phyloP scores from a whole-genome alignment of 2,797 vertebrate species.

The Hypotaenidia philippensis region DNA sequence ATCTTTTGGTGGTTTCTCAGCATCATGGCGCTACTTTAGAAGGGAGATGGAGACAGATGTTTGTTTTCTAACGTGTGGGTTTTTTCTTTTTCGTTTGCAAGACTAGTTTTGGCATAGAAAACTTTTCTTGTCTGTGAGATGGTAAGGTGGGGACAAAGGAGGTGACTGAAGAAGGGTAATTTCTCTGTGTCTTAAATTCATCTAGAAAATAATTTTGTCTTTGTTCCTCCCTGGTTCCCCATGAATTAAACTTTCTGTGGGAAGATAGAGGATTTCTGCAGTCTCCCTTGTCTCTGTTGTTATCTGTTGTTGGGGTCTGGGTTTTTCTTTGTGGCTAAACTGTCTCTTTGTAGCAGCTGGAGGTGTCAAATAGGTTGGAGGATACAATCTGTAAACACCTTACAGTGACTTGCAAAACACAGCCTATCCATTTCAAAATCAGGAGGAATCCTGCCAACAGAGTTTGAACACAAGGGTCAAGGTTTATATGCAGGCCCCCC shows the following conservation, averaged over 20 bases:
- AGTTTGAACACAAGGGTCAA: neutral
- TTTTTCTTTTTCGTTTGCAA: neutral
- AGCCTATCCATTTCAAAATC: neutral
- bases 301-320: neutral
- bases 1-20: conserved; percentile 6
- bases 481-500: rapidly evolving
- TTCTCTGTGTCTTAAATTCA: neutral
- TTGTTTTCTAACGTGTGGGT: neutral
- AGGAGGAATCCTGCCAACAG: neutral
- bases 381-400: neutral
- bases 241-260: neutral
- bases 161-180: neutral
- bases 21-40: neutral
- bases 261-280: neutral
- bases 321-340: neutral
- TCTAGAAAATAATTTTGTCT: neutral
- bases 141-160: neutral
- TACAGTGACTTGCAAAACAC: neutral
- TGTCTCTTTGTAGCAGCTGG: neutral
- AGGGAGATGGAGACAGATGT: conserved; percentile 15
- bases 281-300: neutral
- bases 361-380: neutral
- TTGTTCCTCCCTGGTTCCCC: neutral
- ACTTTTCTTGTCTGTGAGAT: neutral
- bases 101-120: neutral